Percentiles rank a stretch among this genome's conserved stretches.
These are phyloP conservation scores for Aphyosemion australe DNA, from an alignment of 2,113 vertebrate species.

Conservation along the genomic window DNA sequence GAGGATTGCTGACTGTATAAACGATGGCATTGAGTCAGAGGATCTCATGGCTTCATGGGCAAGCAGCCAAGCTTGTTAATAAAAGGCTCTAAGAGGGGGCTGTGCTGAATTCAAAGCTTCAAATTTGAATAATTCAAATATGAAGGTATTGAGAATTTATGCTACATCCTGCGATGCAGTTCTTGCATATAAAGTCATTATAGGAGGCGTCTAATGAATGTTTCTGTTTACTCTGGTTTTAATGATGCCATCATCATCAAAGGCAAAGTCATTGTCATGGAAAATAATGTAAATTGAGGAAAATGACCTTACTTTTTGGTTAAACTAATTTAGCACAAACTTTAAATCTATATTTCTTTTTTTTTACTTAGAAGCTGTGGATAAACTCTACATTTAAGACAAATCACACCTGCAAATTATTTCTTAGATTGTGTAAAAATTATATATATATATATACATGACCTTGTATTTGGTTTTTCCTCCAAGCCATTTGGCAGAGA, in stretches of 20 bases:
- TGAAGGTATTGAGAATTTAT: conserved; percentile 30
- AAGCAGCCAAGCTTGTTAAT: conserved; percentile 67
- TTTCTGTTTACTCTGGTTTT: neutral
- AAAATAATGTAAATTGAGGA: conserved; percentile 1
- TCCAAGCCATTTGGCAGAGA: too few relatives aligned
- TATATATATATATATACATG: too few relatives aligned
- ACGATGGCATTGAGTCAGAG: conserved; percentile 70
- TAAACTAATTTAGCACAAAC: neutral
- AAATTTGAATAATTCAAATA: conserved; percentile 62
- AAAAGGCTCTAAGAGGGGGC: conserved; percentile 39
- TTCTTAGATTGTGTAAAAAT: too few relatives aligned
- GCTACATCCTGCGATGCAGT: conserved; percentile 25
- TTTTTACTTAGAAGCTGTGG: too few relatives aligned
- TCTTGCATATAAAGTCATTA: conserved; percentile 25
- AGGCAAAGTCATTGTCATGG: neutral
- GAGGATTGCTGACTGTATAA: conserved; percentile 73
- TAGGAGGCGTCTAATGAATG: neutral
- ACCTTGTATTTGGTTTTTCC: too few relatives aligned
- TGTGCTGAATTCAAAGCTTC: conserved; percentile 54
- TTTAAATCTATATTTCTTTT: too few relatives aligned
- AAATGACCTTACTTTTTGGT: neutral
- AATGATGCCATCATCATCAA: conserved; percentile 9
- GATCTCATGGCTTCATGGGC: conserved; percentile 60
- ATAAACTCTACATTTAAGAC: too few relatives aligned
- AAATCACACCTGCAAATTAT: too few relatives aligned